Base-by-base conservation (phyloP, 2,113 vertebrate genomes). In the Spheniscus mendiculus region DNA sequence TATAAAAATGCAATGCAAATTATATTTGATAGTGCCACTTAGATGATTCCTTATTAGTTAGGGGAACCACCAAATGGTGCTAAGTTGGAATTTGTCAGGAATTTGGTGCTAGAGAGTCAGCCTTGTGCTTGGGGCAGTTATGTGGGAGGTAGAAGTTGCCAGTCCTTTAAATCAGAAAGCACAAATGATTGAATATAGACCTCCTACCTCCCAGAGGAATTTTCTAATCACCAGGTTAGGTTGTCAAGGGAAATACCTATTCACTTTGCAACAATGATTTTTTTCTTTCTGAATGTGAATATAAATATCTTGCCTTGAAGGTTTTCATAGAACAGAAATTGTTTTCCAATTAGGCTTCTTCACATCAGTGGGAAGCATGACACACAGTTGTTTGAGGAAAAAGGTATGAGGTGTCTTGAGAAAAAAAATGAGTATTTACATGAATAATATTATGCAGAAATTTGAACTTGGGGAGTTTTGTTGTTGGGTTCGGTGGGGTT, bases 1-100 rank as follows among this genome's bases (percentile, higher is more conserved):
- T 83, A 77, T 88, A 83, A 94, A 94, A 96, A 88, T 81, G 71
- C 45, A 77, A 36, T 72, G 50, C 40, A 83, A 93, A 83, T 85
- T 93, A 69, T 86, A 42, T 79, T 93, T 90, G 47, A 82, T 94
- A 80, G 14, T 78, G 62, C 45, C 47, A 76, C 81, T 94, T 83
- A 74, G n/a, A 38, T 3, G 4, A 55, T 88, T 95, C 16, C 55
- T 78, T 81, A 69, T 83, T 90, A 67, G 59, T 47, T 87, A 91
- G 29, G 10, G 55, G 50, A 89, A 73, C n/a, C 27, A 90, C 61
- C 34, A 85, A 91, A 83, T 85, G 58, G 29, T 69, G 70, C 45
- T 40, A 25, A 80, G 30, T 78, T 86, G 45, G 47, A 82, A 61
- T 70, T 91, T 78, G 40, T 85, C 45, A 86, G 59, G 55, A 86